Evolutionary conservation across 1,140 invertebrate species (phyloP).

Genomic region (Parapsyche elsis): DNA sequence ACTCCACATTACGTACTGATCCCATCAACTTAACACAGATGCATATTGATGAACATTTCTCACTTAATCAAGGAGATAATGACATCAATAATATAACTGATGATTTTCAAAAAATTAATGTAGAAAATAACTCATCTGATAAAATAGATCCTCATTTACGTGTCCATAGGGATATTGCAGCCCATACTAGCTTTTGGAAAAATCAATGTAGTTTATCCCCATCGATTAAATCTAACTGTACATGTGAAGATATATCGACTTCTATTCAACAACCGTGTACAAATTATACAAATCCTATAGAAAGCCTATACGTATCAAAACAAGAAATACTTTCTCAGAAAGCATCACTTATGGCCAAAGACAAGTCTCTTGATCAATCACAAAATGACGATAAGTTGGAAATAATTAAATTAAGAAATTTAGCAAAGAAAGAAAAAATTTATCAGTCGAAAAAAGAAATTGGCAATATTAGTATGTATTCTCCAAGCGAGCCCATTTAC

Average conservation of each 20-base stretch:
- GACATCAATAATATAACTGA: background rate
- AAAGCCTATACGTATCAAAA: slow-evolving; percentile 66
- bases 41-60: background rate
- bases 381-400: slow-evolving; percentile 63
- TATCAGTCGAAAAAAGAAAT: slow-evolving; percentile 65
- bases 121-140: background rate
- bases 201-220: background rate
- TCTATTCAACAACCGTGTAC: slow-evolving; percentile 46
- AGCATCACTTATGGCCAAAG: slow-evolving; percentile 62
- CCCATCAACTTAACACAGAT: background rate
- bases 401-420: slow-evolving; percentile 67
- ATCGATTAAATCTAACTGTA: slow-evolving; percentile 26
- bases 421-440: slow-evolving; percentile 67
- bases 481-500: slow-evolving; percentile 65
- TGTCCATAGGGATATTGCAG: no score
- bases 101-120: background rate
- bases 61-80: background rate
- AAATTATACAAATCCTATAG: slow-evolving; percentile 56
- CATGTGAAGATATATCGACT: slow-evolving; percentile 52
- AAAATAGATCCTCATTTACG: no score
- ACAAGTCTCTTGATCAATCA: slow-evolving; percentile 60
- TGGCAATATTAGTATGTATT: slow-evolving; percentile 61
- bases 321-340: slow-evolving; percentile 68
- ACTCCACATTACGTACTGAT: background rate
- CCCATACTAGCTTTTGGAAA: background rate